phyloP scores from a whole-genome alignment of 2,113 vertebrate genomes.

The Serinus canaria region DNA sequence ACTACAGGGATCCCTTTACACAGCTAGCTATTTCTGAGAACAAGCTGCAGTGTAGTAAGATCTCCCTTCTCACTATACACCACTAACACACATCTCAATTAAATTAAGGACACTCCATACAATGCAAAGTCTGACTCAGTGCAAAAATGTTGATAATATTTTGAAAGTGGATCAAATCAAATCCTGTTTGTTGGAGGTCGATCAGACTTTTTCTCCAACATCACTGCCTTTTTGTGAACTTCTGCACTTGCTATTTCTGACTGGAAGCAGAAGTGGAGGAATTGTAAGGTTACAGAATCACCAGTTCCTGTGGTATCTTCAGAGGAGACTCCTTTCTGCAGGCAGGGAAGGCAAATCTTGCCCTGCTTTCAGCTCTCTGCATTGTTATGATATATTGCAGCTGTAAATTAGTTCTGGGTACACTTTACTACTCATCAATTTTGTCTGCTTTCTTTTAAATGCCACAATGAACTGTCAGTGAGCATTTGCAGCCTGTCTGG shows the following conservation, averaged over 20 bases:
- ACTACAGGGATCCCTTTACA: slow-evolving; percentile 46
- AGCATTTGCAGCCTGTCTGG: neutral
- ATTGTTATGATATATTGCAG: slow-evolving; percentile 15
- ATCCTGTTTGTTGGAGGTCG: neutral
- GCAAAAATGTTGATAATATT: neutral
- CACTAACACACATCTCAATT: slow-evolving; percentile 1
- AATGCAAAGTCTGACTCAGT: neutral
- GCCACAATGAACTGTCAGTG: neutral
- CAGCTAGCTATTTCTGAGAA: slow-evolving; percentile 36
- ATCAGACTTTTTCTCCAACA: neutral
- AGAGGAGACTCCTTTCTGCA: neutral
- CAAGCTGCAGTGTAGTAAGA: neutral
- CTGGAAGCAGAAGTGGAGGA: neutral
- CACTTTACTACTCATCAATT: neutral
- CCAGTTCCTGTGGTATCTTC: neutral
- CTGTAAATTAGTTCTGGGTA: neutral
- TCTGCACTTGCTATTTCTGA: neutral
- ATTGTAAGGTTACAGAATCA: neutral
- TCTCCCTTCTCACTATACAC: neutral
- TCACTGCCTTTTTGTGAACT: neutral
- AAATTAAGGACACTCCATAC: neutral
- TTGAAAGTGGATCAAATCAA: neutral
- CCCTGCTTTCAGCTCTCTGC: neutral
- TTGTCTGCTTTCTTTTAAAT: slow-evolving; percentile 19
- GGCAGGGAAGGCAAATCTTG: neutral